A percentile compares a stretch with the other conserved stretches of the same genome.
Evolutionary conservation across 2,113 vertebrate genomes (phyloP).

Genomic region (Podocnemis expansa): DNA sequence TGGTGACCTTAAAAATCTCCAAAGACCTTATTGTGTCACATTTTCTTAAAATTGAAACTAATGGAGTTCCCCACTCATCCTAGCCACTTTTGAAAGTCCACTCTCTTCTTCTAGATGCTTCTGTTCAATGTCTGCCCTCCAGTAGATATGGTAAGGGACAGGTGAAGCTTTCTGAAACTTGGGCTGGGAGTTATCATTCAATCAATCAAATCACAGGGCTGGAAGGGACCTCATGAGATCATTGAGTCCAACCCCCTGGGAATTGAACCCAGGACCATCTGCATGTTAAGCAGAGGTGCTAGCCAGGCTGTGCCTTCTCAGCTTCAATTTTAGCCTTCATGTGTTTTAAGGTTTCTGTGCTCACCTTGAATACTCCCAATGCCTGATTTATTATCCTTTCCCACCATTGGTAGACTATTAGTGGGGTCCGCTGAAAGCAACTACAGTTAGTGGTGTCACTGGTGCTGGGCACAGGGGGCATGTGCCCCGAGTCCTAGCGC

Average conservation of each 20-base stretch:
- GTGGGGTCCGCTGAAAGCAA: too few relatives aligned
- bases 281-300: too few relatives aligned
- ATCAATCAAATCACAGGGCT: too few relatives aligned
- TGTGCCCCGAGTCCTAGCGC: too few relatives aligned
- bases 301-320: too few relatives aligned
- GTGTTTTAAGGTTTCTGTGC: not conserved
- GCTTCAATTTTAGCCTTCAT: not conserved
- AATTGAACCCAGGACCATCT: too few relatives aligned
- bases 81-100: not conserved
- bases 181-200: too few relatives aligned
- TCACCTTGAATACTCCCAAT: not conserved
- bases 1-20: not conserved
- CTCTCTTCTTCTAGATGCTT: not conserved
- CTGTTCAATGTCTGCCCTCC: not conserved
- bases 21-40: not conserved
- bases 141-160: not conserved
- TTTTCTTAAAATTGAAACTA: not conserved
- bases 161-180: not conserved
- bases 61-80: not conserved
- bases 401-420: not conserved
- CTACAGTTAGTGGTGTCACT: too few relatives aligned
- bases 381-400: not conserved
- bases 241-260: too few relatives aligned
- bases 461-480: too few relatives aligned
- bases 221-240: too few relatives aligned